Conservation (phyloP, 2,888 invertebrate species). For the Drosophila flavopinicola region DNA sequence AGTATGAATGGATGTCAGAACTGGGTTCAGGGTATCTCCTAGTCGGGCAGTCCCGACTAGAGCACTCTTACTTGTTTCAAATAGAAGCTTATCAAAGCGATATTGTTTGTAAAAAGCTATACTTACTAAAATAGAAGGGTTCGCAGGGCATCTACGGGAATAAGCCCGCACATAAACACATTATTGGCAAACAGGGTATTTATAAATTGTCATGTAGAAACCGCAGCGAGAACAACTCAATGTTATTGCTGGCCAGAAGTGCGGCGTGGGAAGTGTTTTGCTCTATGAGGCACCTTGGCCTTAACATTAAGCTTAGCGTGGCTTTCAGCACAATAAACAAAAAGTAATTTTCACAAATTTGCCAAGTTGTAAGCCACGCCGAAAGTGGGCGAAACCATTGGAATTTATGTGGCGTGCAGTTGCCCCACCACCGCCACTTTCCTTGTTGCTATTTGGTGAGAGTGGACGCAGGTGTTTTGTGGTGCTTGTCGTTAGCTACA, state of each 20-base stretch:
- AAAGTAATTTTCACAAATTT: slow-evolving; percentile 84
- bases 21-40: too few species aligned
- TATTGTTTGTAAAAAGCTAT: too few species aligned
- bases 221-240: slow-evolving; percentile 60
- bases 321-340: slow-evolving; percentile 81
- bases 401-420: slow-evolving; percentile 82
- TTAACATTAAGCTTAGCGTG: slow-evolving; percentile 70
- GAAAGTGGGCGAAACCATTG: slow-evolving; percentile 71
- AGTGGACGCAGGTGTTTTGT: slow-evolving; percentile 81
- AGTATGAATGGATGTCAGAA: too few species aligned
- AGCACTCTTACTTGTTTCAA: too few species aligned
- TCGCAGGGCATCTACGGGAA: background rate
- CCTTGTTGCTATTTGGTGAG: slow-evolving; percentile 46
- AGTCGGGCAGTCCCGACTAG: too few species aligned
- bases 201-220: slow-evolving; percentile 20
- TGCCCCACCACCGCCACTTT: background rate
- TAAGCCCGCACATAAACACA: too few species aligned
- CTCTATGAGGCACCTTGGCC: slow-evolving; percentile 58
- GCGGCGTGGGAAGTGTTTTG: too few species aligned
- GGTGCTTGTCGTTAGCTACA: slow-evolving; percentile 52
- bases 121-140: background rate
- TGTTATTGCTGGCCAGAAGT: slow-evolving; percentile 58
- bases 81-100: too few species aligned
- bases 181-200: slow-evolving; percentile 15
- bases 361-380: slow-evolving; percentile 81